Evolutionary conservation across 2,888 invertebrate genomes (phyloP), one percentile per base, ranked within the genome.

Genomic region (Dynastes tityus): DNA sequence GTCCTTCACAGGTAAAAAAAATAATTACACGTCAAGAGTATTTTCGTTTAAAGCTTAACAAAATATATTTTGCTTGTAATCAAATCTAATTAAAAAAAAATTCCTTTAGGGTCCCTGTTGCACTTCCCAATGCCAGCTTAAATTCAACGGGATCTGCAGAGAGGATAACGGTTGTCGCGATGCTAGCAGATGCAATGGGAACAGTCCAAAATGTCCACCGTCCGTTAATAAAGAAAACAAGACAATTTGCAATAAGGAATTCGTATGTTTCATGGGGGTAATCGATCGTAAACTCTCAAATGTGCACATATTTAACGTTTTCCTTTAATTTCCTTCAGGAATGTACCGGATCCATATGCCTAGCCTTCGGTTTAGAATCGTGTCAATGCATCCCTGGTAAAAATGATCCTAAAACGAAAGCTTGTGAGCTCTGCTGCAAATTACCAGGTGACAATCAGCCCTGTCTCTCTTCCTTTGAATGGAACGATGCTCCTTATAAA

Each of bases 301-400:
- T 58, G 8, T 2, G 11, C 0, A 45, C 1, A 37, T 8, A 45
- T 45, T 11, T 45, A 45, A 45, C 8, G 2, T 45, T 45, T 37
- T 45, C 45, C 45, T 45, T 8, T 45, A 45, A 45, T 11, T 45
- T 82, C 82, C 86, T 85, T 37, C 86, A 95, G 95, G 96, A 98
- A 89, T 99, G 99, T 87, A 97, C 97, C 0, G 98, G 98, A 0
- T 98, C 98, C n/a, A 98, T 99, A 87, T 99, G 99, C 90, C 91
- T 98, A 83, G 97, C 97, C 3, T 98, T 98, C 87, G 97, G 97
- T 11, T 91, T 99, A 89, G 97, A 98, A 89, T 98, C 98, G 53
- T 99, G 99, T 87, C 97, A 97, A 88, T 97, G 97, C 88, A 93
- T 94, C 83, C 93, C 96, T 5, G 94, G 94, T 51, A 92, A 93